Evolutionary conservation across 2,888 invertebrate genomes (phyloP), one percentile per base, ranked within the genome.

Genomic region (Cactoblastis cactorum): DNA sequence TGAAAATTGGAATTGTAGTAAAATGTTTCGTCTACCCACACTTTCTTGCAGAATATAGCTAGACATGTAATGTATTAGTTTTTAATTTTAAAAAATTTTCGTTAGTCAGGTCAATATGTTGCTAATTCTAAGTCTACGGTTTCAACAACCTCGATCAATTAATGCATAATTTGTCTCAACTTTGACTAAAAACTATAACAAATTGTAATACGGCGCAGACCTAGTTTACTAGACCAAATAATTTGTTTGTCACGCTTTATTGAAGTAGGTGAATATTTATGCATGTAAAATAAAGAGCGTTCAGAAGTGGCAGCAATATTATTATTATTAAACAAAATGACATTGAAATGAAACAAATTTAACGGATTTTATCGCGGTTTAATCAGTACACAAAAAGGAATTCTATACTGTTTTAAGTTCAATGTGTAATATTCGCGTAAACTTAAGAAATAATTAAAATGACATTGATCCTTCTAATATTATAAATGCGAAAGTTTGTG

Each of bases 221-320:
- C 43, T 43, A 43, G 43, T 43, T 43, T 28, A 3, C 43, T 15
- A 43, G n/a, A 32, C 43, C 43, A 43, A 43, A 43, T 43, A 43
- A 43, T 43, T 43, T 43, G 43, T 17, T n/a, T 28, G 28, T 17
- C 9, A 43, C 17, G 14, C 28, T 43, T 15, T 28, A 32, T 41
- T 41, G 22, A 43, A 17, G 15, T 43, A 28, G 43, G 28, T 43
- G 43, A 43, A 28, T 28, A 28, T 28, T 37, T 17, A 37, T 17
- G 14, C 9, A 6, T 12, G 3, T 12, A 17, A 37, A 37, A 17
- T 37, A 37, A 37, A 11, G 15, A 17, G 17, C 9, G 15, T 8
- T 17, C 37, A 37, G 14, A 37, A 15, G 37, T 9, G 15, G 5
- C 8, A 4, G 1, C 3, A 1, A 28, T 28, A 28, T 2, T 28